Base-by-base conservation (phyloP, 1,140 invertebrate species). In the Manduca sexta region DNA sequence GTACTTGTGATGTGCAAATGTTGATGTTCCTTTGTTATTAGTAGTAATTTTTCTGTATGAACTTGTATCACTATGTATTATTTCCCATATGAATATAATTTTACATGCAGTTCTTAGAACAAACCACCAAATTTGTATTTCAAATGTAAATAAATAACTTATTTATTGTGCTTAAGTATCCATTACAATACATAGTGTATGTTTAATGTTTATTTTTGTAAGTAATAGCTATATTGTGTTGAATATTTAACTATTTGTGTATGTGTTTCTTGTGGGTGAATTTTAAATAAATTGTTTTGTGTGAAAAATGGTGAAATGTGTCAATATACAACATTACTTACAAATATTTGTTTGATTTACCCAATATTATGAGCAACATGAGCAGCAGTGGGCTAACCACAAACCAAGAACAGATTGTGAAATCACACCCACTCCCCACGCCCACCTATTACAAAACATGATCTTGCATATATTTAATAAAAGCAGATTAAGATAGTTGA, bases 291-390 rank as follows among this genome's bases (percentile, higher is more conserved):
- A 58, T 76, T 80, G 77, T 84, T 84, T 80, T 69, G 74, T 80
- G 79, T 78, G 76, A 63, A 75, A 3, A 75, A 70, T 82, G 77
- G 75, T 72, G 64, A 74, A 74, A 77, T 74, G 71, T 80, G 68
- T 84, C 78, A 84, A 83, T 81, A 83, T 81, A 84, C 70, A 80
- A 75, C 63, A 79, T 74, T 74, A 84, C 75, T 79, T 79, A 77
- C 67, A 67, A 52, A 56, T 46, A 57, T 58, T 71, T 50, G 64
- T 79, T 79, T 80, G 35, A 68, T 74, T 82, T 47, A 35, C 18
- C 50, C 45, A n/a, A n/a, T n/a, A n/a, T n/a, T 31, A 40, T 17
- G 8, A 14, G 3, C 17, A 1, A 13, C 34, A 12, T n/a, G 4
- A 3, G 10, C 34, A 13, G 34, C 12, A 2, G 7, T 45, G 17